These are phyloP conservation scores for Thalassoma bifasciatum DNA, from an alignment of 2,113 vertebrate species.

Conservation along the genomic window DNA sequence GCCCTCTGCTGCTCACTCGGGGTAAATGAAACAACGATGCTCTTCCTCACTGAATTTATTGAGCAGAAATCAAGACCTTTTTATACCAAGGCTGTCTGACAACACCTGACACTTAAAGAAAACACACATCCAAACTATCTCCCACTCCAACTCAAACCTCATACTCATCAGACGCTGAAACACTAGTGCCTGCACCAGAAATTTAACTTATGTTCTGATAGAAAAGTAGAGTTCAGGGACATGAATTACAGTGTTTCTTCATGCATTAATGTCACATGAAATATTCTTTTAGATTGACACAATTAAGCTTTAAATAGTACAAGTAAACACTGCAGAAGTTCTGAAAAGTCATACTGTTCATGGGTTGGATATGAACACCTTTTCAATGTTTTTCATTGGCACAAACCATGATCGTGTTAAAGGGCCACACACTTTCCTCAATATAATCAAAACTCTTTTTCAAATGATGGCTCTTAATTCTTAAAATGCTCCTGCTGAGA, in stretches of 20 bases:
- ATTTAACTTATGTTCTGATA: slow-evolving; percentile 20
- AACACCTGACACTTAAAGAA: slow-evolving; percentile 11
- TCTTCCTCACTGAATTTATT: slow-evolving; percentile 57
- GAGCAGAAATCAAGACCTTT: slow-evolving; percentile 45
- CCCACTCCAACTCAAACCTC: slow-evolving; percentile 9
- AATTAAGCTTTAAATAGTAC: slow-evolving; percentile 15
- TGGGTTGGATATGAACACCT: no score
- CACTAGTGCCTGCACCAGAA: slow-evolving; percentile 75
- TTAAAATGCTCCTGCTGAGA: no score
- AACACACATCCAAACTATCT: slow-evolving; percentile 15
- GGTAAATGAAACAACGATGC: not conserved
- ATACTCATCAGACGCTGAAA: slow-evolving; percentile 38
- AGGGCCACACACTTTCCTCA: no score
- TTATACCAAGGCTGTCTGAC: slow-evolving; percentile 16
- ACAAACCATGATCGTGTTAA: no score
- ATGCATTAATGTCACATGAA: slow-evolving; percentile 4
- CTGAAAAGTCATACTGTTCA: not conserved
- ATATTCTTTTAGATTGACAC: slow-evolving; percentile 14
- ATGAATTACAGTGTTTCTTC: not conserved
- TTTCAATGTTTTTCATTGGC: no score
- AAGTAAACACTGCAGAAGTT: slow-evolving; percentile 10
- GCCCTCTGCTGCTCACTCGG: slow-evolving; percentile 60
- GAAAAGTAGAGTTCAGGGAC: not conserved
- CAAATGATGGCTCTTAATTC: no score
- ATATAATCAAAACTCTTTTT: no score